Evolutionary conservation across 2,113 vertebrate species (phyloP), one percentile per base, ranked within the genome.

Genomic region (Melanotaenia duboulayi): DNA sequence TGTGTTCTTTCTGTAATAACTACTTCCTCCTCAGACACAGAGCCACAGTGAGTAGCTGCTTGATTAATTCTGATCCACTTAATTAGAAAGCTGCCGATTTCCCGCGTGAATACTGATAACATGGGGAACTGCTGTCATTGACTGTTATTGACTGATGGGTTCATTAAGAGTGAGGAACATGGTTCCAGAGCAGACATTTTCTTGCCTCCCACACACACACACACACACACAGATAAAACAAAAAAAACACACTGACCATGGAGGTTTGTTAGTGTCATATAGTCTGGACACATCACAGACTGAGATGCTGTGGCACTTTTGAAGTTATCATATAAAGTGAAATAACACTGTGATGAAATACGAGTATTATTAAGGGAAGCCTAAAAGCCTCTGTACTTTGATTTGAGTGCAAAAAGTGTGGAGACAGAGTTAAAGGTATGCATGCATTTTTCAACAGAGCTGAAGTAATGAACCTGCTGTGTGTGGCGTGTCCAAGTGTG

Each of bases 11-110:
- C 54, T 50, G 25, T 80, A 55, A 72, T 78, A 83, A 79, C 77
- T 67, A 44, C 82, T 71, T 79, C 64, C 79, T 82, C 71, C 80
- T 82, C 74, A 66, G 77, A 83, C 78, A 84, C 68, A 62, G 60
- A 74, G 65, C 78, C 84, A 70, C 65, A 75, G 71, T 62, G 81
- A 89, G 74, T 56, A 81, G 78, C 83, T 74, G 84, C 85, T 91
- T 90, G 88, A 91, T 93, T 93, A 90, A 92, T 92, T 92, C 81
- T 87, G 88, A 94, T 89, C 74, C 86, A 90, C 84, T 91, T 92
- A 92, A 94, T 94, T 92, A 92, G 89, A 89, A 92, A 74, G 88
- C 86, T 86, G 89, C 88, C 83, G 76, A 89, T 92, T 90, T 90
- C 92, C 91, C 90, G 69, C 46, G 83, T 91, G 93, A 91, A 87